A percentile compares a stretch with the other conserved stretches of the same genome.
Conservation (phyloP, 2,113 vertebrate species). For the Montifringilla adamsi region DNA sequence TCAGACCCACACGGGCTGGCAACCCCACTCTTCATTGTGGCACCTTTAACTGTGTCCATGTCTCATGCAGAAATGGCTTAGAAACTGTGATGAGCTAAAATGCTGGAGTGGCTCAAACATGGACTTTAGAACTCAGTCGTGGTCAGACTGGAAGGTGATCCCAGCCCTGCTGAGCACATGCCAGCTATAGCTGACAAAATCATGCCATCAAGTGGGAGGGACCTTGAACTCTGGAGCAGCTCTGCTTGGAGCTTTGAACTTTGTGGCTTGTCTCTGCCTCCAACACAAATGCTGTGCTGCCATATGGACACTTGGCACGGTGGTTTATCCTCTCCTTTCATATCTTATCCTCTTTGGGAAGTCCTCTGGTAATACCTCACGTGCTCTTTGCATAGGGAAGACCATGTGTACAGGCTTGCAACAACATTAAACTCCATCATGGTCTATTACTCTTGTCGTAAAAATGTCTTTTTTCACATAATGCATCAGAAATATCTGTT, state of each 20-base stretch:
- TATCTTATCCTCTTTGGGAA: slow-evolving; percentile 34
- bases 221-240: slow-evolving; percentile 24
- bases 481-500: neutral
- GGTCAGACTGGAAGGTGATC: neutral
- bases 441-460: neutral
- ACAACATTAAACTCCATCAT: neutral
- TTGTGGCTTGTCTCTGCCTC: neutral
- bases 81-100: neutral
- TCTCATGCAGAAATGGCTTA: neutral
- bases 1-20: neutral
- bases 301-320: neutral
- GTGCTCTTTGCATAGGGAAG: neutral
- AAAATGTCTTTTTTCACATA: neutral
- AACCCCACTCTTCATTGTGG: neutral
- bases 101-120: neutral
- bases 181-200: neutral
- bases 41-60: accelerated
- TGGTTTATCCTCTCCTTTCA: neutral
- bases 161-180: neutral
- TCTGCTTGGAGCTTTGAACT: slow-evolving; percentile 41
- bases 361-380: neutral
- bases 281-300: neutral
- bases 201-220: neutral
- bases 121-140: neutral
- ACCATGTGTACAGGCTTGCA: neutral